These are phyloP conservation scores for Dendrolimus punctatus DNA, from an alignment of 1,140 invertebrate species.

Conservation along the genomic window DNA sequence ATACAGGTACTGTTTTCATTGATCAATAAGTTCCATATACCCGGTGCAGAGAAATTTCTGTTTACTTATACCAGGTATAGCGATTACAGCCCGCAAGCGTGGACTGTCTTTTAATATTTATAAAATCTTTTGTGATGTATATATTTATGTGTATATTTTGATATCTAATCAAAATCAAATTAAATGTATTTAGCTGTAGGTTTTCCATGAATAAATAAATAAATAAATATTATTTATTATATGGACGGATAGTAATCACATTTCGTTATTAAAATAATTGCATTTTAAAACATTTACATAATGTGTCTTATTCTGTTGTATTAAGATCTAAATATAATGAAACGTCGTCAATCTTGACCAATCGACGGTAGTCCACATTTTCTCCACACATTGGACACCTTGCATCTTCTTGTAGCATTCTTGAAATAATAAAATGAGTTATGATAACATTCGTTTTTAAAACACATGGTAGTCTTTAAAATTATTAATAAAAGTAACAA, in stretches of 20 bases:
- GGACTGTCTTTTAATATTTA: not conserved
- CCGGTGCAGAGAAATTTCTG: too few relatives aligned
- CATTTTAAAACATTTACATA: not conserved
- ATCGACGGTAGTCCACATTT: slow-evolving; percentile 75
- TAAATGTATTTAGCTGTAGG: too few relatives aligned
- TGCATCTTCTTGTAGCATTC: slow-evolving; percentile 82
- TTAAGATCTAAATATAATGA: slow-evolving; percentile 64
- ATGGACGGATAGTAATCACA: slow-evolving; percentile 33
- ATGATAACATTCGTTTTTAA: not conserved
- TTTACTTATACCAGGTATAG: too few relatives aligned
- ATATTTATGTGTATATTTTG: too few relatives aligned
- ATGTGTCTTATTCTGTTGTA: slow-evolving; percentile 25
- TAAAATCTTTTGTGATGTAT: slow-evolving; percentile 9
- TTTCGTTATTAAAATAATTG: slow-evolving; percentile 7
- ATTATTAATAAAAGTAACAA: too few relatives aligned
- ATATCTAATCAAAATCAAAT: too few relatives aligned
- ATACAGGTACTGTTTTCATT: too few relatives aligned
- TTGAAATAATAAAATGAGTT: slow-evolving; percentile 58
- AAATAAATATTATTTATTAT: slow-evolving; percentile 3
- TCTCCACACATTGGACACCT: slow-evolving; percentile 93
- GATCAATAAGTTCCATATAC: too few relatives aligned
- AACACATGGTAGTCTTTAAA: too few relatives aligned
- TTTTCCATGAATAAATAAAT: too few relatives aligned
- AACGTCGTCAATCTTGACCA: slow-evolving; percentile 74
- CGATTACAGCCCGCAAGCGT: too few relatives aligned